Conservation (phyloP, 2,797 vertebrate genomes). For the Propithecus deckenii region DNA sequence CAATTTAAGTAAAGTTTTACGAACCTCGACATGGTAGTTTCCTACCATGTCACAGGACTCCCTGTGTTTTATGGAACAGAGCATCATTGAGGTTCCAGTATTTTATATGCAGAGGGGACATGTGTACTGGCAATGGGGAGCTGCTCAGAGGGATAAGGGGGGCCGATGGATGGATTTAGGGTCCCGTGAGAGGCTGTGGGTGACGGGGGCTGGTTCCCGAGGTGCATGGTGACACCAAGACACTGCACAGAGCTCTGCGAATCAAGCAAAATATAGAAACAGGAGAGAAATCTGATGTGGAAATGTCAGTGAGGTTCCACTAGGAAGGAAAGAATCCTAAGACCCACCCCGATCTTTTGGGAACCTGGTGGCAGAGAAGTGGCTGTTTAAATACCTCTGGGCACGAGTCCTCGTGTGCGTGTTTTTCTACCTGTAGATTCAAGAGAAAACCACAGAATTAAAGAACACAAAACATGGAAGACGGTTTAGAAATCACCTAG, state of each 20-base stretch:
- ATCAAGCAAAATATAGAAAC: accelerated
- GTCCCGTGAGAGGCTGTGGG: neutral
- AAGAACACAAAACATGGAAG: accelerated
- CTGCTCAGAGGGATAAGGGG: neutral
- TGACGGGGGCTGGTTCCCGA: neutral
- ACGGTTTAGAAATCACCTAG: accelerated
- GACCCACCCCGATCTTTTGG: neutral
- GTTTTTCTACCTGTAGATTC: neutral
- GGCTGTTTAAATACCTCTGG: neutral
- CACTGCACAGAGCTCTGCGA: neutral
- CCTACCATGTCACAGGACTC: neutral
- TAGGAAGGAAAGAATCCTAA: accelerated
- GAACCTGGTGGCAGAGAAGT: neutral
- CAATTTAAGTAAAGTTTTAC: conserved; percentile 63
- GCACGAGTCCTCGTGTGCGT: accelerated
- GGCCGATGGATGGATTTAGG: neutral
- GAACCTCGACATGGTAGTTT: neutral
- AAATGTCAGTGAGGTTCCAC: neutral
- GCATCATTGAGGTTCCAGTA: conserved; percentile 58
- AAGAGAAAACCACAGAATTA: neutral
- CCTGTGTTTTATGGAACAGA: conserved; percentile 50
- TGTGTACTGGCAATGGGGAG: conserved; percentile 3
- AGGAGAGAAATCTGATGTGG: too few species aligned
- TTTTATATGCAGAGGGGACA: conserved; percentile 49
- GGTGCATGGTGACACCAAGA: neutral